Percentiles rank a stretch among this genome's conserved stretches.
Evolutionary conservation across 1,140 invertebrate genomes (phyloP).

Genomic region (Arion vulgaris): DNA sequence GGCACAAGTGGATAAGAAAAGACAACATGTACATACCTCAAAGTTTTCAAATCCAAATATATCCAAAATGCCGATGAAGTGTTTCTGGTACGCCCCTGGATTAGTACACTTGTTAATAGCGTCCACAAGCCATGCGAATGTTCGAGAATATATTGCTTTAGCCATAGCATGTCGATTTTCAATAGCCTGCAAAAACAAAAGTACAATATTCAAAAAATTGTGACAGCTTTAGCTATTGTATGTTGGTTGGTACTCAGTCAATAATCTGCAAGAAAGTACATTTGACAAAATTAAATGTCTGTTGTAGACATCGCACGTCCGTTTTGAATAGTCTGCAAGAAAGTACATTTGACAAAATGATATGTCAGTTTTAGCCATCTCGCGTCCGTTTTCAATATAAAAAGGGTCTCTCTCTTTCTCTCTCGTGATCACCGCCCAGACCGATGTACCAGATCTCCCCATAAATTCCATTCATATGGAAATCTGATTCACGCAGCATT

Average conservation of each 20-base stretch:
- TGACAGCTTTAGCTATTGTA: no score
- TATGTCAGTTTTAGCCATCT: no score
- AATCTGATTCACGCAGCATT: no score
- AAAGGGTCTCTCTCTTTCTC: no score
- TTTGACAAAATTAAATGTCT: background rate
- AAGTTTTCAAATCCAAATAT: conserved; percentile 99
- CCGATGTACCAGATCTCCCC: no score
- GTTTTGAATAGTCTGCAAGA: no score
- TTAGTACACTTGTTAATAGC: conserved; percentile 96
- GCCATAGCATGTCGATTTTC: conserved; percentile 97
- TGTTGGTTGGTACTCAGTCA: background rate
- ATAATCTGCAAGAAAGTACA: background rate
- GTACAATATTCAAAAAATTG: no score
- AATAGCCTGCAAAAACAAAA: conserved; percentile 77
- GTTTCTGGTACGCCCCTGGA: conserved; percentile 94
- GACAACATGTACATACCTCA: conserved; percentile 79
- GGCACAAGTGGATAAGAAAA: no score
- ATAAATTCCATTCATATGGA: no score
- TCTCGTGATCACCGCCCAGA: no score
- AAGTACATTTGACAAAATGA: background rate
- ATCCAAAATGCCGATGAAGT: conserved; percentile 99
- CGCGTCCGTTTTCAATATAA: background rate
- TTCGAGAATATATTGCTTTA: conserved; percentile 97
- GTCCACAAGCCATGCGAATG: conserved; percentile 99
- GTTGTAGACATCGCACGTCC: background rate